A percentile compares a stretch with the other conserved stretches of the same genome.
Conservation (phyloP, 2,113 vertebrate species). For the Alligator mississippiensis region DNA sequence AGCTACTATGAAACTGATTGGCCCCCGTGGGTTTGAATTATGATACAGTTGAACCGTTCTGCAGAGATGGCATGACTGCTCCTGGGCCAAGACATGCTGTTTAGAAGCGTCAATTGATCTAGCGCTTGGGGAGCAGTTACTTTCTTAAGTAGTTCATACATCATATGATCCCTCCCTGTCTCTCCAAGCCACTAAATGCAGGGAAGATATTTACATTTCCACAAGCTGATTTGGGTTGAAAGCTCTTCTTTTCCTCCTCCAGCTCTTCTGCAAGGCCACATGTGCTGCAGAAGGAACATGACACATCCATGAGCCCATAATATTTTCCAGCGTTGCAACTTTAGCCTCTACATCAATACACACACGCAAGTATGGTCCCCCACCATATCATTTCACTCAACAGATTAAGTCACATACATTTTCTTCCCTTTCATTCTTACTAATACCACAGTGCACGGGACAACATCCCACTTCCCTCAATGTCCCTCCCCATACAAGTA, state of each 20-base stretch:
- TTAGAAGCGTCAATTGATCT: neutral
- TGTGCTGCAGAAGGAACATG: slow-evolving; percentile 76
- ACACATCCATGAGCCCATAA: neutral
- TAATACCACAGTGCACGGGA: neutral
- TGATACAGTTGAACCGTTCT: neutral
- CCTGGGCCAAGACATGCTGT: neutral
- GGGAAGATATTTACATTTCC: slow-evolving; percentile 86
- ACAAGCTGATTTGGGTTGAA: slow-evolving; percentile 90
- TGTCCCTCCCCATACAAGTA: neutral
- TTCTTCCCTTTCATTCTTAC: neutral
- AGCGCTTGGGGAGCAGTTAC: neutral
- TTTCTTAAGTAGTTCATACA: neutral
- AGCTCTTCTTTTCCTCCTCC: slow-evolving; percentile 77
- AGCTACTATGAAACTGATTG: too few relatives aligned
- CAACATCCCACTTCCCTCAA: neutral
- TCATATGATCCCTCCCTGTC: neutral
- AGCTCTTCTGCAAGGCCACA: slow-evolving; percentile 96
- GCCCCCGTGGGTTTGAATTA: too few relatives aligned
- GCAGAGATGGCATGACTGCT: neutral
- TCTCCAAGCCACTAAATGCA: neutral
- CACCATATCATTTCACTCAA: rapidly evolving
- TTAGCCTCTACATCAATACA: neutral
- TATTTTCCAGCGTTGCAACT: neutral
- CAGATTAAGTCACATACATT: rapidly evolving
- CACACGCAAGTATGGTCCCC: rapidly evolving